Base-by-base conservation (phyloP, 2,113 vertebrate species). In the Anser brachyrhynchus region DNA sequence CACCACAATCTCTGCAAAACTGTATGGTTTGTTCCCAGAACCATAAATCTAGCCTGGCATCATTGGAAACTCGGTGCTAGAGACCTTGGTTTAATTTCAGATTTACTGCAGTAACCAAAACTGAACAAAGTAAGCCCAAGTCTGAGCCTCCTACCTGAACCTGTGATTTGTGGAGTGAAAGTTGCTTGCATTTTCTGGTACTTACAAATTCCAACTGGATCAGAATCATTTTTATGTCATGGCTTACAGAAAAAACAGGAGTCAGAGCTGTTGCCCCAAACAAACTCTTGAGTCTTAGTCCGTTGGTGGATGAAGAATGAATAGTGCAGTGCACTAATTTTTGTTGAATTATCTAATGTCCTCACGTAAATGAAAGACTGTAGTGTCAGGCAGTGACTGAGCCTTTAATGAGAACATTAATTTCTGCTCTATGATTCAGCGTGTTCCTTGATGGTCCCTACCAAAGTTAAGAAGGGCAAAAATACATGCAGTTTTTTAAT, bases 11-110 rank as follows among this genome's bases (percentile, higher is more conserved):
- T 92, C 80, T 79, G 70, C 80, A 94, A 96, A 96, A 96, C 95
- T 89, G 89, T 93, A 96, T 89, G 70, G 96, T 93, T 93, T 96
- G 93, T 95, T 96, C 95, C 95, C 93, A 96, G 95, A 94, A 95
- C 76, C 76, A 87, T 95, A 96, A 96, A 95, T 95, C 80, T 78
- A 75, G 74, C 79, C 80, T 94, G 92, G 93, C 88, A 94, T 94
- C 80, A 87, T 6, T 95, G 92, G 93, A 96, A 94, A 92, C 78
- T 93, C 79, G 13, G 75, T 29, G 76, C 29, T 90, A 86, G 95
- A 93, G 69, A 96, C 73, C 84, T 90, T 10, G 1, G 73, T 81
- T 96, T 91, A 84, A 92, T 91, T 94, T 91, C 93, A 96, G 93
- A 96, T 97, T 96, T 95, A 94, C 84, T 93, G 77, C 90, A 78